Evolutionary conservation across 1,140 invertebrate genomes (phyloP).

Genomic region (Drosophila albomicans): DNA sequence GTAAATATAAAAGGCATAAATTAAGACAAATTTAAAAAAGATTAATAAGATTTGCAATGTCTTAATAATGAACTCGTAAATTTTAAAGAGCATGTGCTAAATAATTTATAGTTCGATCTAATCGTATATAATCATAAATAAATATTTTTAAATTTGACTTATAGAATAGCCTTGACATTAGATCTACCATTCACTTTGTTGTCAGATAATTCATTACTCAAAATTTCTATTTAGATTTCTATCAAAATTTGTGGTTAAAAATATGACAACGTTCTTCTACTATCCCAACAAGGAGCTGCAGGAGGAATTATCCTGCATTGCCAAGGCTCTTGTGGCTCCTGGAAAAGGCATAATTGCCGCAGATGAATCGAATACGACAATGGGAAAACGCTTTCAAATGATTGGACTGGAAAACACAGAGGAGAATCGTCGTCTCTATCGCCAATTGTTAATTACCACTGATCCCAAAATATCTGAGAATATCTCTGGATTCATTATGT

Average conservation of each 20-base stretch:
- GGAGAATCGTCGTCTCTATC: slow-evolving; percentile 93
- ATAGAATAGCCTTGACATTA: neutral
- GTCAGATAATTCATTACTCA: neutral
- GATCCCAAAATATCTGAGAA: slow-evolving; percentile 90
- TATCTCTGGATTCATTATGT: slow-evolving; percentile 96
- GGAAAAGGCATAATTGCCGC: slow-evolving; percentile 96
- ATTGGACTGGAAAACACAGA: slow-evolving; percentile 93
- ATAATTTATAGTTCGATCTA: slow-evolving; percentile 16
- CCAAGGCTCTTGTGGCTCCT: slow-evolving; percentile 94
- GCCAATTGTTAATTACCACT: slow-evolving; percentile 96
- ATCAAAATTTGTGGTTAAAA: slow-evolving; percentile 64
- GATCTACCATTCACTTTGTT: neutral
- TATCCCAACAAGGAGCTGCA: slow-evolving; percentile 94
- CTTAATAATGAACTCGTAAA: slow-evolving; percentile 21
- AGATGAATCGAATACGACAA: slow-evolving; percentile 93
- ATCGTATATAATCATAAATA: neutral
- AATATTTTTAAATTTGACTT: neutral
- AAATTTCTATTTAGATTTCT: neutral
- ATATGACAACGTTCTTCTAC: slow-evolving; percentile 92
- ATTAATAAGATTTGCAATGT: slow-evolving; percentile 19
- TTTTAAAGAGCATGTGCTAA: neutral
- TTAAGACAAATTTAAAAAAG: slow-evolving; percentile 31
- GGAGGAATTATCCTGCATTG: slow-evolving; percentile 94
- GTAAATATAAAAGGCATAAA: slow-evolving; percentile 46
- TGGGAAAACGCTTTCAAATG: slow-evolving; percentile 91